Evolutionary conservation across 2,113 vertebrate genomes (phyloP).

Genomic region (Antechinus flavipes): DNA sequence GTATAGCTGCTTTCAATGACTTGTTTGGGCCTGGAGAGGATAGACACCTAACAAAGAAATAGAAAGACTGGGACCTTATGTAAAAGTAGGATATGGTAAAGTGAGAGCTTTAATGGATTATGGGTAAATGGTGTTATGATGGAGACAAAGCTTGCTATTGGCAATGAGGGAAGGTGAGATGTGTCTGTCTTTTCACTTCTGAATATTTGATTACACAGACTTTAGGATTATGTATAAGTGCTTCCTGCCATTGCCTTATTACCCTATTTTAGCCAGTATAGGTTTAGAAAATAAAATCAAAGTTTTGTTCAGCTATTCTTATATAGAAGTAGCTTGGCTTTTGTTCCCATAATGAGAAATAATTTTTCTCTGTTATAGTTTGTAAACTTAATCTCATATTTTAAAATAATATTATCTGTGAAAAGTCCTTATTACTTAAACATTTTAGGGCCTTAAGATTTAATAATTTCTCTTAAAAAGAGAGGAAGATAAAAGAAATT

Average conservation of each 20-base stretch:
- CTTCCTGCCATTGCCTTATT: not conserved
- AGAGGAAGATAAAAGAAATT: constrained; percentile 20
- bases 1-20: not conserved
- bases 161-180: not conserved
- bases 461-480: constrained; percentile 10
- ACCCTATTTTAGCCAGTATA: constrained; percentile 44
- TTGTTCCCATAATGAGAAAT: constrained; percentile 41
- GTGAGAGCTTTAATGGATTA: not conserved
- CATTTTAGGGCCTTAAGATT: constrained; percentile 46
- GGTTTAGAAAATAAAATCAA: constrained; percentile 63
- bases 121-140: not conserved
- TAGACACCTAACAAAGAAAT: not conserved
- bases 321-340: constrained; percentile 48
- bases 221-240: not conserved
- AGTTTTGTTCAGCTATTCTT: constrained; percentile 36
- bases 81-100: not conserved
- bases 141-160: not conserved
- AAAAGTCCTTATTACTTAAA: constrained; percentile 29
- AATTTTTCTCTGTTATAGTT: constrained; percentile 57
- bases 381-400: constrained; percentile 17
- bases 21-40: not conserved
- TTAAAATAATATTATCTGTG: constrained; percentile 58
- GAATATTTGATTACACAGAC: not conserved
- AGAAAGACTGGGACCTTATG: not conserved
- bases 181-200: not conserved